These are phyloP conservation scores for Sussaba pulchella DNA, from an alignment of 2,888 invertebrate species.

Conservation along the genomic window DNA sequence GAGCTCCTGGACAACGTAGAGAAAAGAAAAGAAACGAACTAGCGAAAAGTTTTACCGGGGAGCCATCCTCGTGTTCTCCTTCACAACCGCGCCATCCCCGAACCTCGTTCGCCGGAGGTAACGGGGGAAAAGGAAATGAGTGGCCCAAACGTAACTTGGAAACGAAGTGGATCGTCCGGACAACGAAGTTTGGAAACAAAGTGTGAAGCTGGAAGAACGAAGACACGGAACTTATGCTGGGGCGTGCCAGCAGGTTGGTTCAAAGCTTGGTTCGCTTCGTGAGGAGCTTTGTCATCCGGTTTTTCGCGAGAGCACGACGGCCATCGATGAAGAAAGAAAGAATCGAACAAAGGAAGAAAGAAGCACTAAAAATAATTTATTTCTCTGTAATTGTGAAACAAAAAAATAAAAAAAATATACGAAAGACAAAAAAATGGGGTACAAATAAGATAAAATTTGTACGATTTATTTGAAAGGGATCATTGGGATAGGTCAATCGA, in stretches of 20 bases:
- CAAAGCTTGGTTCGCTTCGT: constrained; percentile 43
- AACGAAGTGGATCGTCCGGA: constrained; percentile 63
- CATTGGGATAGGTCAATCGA: constrained; percentile 25
- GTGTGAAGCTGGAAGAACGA: constrained; percentile 47
- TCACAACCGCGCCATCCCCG: constrained; percentile 25
- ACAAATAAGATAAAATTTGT: too few relatives aligned
- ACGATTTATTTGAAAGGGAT: neutral
- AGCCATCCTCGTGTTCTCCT: constrained; percentile 9
- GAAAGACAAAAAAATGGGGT: too few relatives aligned
- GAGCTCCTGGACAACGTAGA: constrained; percentile 31
- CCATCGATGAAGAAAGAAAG: neutral
- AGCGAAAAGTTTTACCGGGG: constrained; percentile 44
- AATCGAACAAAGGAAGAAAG: neutral
- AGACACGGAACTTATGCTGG: constrained; percentile 55
- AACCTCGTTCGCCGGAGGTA: constrained; percentile 43
- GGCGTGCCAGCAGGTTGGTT: constrained; percentile 36
- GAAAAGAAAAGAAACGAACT: constrained; percentile 55
- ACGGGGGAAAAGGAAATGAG: constrained; percentile 62
- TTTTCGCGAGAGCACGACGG: neutral
- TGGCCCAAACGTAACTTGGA: constrained; percentile 62
- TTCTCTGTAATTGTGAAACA: neutral
- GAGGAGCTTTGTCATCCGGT: constrained; percentile 51
- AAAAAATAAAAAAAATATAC: neutral
- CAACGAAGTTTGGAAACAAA: constrained; percentile 62
- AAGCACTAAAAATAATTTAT: constrained; percentile 29